Percentiles rank a stretch among this genome's conserved stretches.
Conservation (phyloP, 2,113 vertebrate genomes). For the Fregata magnificens region DNA sequence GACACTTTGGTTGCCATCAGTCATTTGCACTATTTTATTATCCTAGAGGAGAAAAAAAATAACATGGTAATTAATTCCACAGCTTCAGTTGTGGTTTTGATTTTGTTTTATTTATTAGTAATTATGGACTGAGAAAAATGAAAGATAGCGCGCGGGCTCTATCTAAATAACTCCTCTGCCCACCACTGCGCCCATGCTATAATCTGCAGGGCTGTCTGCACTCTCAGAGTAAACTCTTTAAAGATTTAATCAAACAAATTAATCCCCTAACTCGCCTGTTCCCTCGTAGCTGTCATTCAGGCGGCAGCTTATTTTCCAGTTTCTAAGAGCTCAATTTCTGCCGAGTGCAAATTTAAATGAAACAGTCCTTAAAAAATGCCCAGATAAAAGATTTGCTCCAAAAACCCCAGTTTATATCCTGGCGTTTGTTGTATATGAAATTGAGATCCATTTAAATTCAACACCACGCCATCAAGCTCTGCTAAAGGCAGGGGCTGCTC, state of each 20-base stretch:
- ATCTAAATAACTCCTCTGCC: slow-evolving; percentile 20
- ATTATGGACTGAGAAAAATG: background rate
- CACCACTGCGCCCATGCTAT: background rate
- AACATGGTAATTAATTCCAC: background rate
- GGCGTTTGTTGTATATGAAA: background rate
- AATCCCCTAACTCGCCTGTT: background rate
- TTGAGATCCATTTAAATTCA: slow-evolving; percentile 49
- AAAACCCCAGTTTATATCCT: background rate
- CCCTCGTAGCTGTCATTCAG: slow-evolving; percentile 25
- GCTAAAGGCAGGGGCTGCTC: background rate
- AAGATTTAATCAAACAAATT: slow-evolving; percentile 67
- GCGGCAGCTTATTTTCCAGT: slow-evolving; percentile 26
- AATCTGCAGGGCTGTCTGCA: slow-evolving; percentile 26
- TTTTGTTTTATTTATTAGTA: slow-evolving; percentile 36
- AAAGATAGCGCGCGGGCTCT: background rate
- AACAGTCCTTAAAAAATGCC: slow-evolving; percentile 6
- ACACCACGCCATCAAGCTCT: background rate
- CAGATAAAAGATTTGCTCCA: slow-evolving; percentile 36
- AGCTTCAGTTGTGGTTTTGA: background rate
- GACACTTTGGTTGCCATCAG: background rate
- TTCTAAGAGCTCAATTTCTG: background rate
- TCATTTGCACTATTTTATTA: background rate
- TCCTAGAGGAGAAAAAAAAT: background rate
- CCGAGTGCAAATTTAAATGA: slow-evolving; percentile 20
- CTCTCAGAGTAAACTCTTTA: slow-evolving; percentile 55